A percentile compares a stretch with the other conserved stretches of the same genome.
Evolutionary conservation across 1,140 invertebrate species (phyloP).

Genomic region (Drosophila novamexicana): DNA sequence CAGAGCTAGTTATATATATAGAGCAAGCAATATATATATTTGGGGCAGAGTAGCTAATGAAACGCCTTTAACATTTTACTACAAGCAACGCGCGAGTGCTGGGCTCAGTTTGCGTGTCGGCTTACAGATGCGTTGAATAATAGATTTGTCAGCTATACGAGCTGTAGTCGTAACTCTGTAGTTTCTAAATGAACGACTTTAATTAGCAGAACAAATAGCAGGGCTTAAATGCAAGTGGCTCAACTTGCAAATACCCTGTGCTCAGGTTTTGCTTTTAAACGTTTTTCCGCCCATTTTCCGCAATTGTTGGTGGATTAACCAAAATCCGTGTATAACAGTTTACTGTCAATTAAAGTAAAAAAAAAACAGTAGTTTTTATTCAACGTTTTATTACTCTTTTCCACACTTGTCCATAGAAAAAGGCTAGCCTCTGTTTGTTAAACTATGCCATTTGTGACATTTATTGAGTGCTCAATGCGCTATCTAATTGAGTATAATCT

Average conservation of each 20-base stretch:
- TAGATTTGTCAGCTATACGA: conserved; percentile 2
- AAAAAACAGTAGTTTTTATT: too few relatives aligned
- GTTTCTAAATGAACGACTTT: conserved; percentile 2
- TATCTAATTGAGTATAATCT: neutral
- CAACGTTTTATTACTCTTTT: too few relatives aligned
- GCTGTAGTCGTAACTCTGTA: neutral
- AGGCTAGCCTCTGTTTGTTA: neutral
- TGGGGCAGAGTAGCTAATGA: conserved; percentile 22
- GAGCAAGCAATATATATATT: conserved; percentile 3
- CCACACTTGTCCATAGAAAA: too few relatives aligned
- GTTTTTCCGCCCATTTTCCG: neutral
- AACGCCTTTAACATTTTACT: conserved; percentile 14
- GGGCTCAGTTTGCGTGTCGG: neutral
- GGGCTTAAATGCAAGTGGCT: neutral
- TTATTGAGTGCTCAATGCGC: neutral
- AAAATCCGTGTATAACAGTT: too few relatives aligned
- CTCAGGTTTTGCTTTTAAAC: neutral
- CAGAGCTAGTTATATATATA: conserved; percentile 5
- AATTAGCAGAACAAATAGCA: conserved; percentile 3
- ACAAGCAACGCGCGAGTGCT: neutral
- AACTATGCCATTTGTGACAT: neutral
- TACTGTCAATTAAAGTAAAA: too few relatives aligned
- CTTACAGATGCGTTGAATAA: conserved; percentile 5
- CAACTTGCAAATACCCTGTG: neutral
- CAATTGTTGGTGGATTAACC: too few relatives aligned